Conservation (phyloP, 2,797 vertebrate species). For the Halcyon badia region DNA sequence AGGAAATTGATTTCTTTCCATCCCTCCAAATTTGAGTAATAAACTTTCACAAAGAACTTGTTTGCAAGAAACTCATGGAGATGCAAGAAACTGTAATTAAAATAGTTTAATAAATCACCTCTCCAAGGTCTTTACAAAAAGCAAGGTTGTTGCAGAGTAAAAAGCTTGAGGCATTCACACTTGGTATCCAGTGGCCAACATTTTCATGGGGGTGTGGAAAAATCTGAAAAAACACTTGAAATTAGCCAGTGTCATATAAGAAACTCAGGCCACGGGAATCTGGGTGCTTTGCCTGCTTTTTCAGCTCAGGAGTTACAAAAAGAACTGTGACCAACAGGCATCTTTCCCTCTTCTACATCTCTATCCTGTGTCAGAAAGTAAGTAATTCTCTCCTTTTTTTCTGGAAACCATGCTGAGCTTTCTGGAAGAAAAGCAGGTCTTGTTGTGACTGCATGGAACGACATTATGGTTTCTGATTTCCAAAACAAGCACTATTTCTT, state of each 20-base stretch:
- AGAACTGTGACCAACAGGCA: background rate
- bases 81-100: conserved; percentile 48
- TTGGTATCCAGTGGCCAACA: background rate
- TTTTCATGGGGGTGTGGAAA: background rate
- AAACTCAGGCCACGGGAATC: background rate
- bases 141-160: background rate
- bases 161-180: conserved; percentile 10
- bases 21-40: conserved; percentile 9
- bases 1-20: conserved; percentile 54
- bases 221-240: background rate
- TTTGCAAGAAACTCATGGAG: conserved; percentile 8
- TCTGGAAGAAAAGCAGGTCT: background rate
- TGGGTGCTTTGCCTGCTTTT: background rate
- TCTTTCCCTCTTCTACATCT: background rate
- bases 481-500: background rate
- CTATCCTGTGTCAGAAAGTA: background rate
- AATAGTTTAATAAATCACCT: conserved; percentile 15
- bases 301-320: background rate
- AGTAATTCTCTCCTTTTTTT: background rate
- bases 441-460: background rate
- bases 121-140: conserved; percentile 29
- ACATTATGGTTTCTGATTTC: background rate
- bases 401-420: background rate
- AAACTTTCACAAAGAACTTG: conserved; percentile 25
- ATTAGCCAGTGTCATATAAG: background rate